phyloP scores from a whole-genome alignment of 2,113 vertebrate genomes.

The Tachysurus vachellii region DNA sequence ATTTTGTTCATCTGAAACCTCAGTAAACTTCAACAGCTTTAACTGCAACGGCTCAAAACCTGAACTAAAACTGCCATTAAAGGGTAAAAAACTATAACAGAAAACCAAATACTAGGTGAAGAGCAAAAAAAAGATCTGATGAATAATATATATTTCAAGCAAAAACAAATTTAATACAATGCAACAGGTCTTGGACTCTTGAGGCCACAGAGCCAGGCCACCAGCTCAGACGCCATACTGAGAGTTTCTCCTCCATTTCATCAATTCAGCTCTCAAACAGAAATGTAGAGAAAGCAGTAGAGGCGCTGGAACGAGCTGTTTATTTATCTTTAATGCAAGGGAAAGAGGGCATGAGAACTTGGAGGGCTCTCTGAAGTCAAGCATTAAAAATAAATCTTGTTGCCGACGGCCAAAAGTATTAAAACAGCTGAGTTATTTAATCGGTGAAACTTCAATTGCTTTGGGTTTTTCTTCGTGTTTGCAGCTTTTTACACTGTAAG shows the following conservation, averaged over 20 bases:
- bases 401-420: conserved; percentile 36
- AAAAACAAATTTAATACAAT: neutral
- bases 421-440: neutral
- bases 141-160: neutral
- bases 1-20: neutral
- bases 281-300: neutral
- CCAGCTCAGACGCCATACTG: neutral
- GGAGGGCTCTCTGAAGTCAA: conserved; percentile 16
- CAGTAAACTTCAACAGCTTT: neutral
- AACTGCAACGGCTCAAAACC: neutral
- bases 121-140: neutral
- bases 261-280: neutral
- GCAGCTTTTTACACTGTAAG: neutral
- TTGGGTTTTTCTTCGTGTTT: neutral
- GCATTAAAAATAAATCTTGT: conserved; percentile 36
- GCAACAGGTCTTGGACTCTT: no score
- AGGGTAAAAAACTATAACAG: neutral
- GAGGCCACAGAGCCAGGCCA: neutral
- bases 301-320: conserved; percentile 23
- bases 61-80: neutral
- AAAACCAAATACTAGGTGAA: neutral
- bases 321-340: conserved; percentile 32
- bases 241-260: neutral
- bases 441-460: conserved; percentile 14
- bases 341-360: conserved; percentile 25